Base-by-base conservation (phyloP, 2,888 invertebrate genomes). In the Heliconius ismenius region DNA sequence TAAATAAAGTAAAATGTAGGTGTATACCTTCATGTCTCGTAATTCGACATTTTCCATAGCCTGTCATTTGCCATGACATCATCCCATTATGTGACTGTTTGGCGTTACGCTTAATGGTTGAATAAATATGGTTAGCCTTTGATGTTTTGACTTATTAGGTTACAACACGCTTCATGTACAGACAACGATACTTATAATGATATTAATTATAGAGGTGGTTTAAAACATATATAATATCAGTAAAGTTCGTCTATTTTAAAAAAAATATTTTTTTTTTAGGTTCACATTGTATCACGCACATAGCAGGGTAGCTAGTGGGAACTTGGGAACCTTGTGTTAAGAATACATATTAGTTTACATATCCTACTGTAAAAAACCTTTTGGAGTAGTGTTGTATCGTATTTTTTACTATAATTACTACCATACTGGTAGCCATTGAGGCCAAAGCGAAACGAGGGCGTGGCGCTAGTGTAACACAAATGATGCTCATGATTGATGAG, bases 401-500 rank as follows among this genome's bases (percentile, higher is more conserved):
- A 49, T 24, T 54, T 69, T 69, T 28, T 54, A 69, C 24, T 67
- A 39, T 67, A 67, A 67, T 39, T 67, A 67, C 7, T 36, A 67
- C 15, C 39, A 67, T 13, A 15, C 65, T 24, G 65, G 65, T 24
- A 67, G 65, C 39, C 39, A 39, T 67, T 67, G 65, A 39, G 39
- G 39, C n/a, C 65, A 39, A 21, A 24, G 39, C 65, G 39, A 39
- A 39, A 39, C 65, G 39, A 24, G 65, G 65, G 65, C 39, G 65
- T 24, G 65, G 39, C 65, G 65, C 65, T 67, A 67, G 76, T 75
- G 76, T 67, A 68, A 79, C 79, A 78, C 77, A 79, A 73, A 73
- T 76, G 73, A 73, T 76, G 76, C 58, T 70, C 74, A 68, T 81
- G 81, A 81, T 81, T 76, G 79, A 81, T 80, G 76, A 65, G 74